Evolutionary conservation across 2,113 vertebrate genomes (phyloP).

Genomic region (Acanthisitta chloris): DNA sequence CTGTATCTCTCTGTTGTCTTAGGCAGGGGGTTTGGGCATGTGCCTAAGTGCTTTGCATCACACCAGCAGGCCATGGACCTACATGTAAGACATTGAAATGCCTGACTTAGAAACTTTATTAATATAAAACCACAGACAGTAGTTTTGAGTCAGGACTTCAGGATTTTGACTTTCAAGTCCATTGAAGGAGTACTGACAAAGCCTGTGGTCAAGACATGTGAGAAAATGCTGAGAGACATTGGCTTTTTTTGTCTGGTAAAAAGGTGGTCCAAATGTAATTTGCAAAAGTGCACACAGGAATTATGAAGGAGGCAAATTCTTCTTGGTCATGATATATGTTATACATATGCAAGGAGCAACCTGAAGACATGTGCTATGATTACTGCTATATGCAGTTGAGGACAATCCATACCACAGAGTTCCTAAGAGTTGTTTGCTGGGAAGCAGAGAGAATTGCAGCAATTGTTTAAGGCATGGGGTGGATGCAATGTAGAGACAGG

Average conservation of each 20-base stretch:
- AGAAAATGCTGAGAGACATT: background rate
- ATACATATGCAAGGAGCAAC: background rate
- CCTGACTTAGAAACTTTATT: background rate
- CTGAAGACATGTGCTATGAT: background rate
- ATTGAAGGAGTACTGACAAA: background rate
- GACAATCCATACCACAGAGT: background rate
- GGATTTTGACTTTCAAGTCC: background rate
- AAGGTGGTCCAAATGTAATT: background rate
- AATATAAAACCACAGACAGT: background rate
- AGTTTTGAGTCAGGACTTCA: background rate
- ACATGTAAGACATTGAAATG: background rate
- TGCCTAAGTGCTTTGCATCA: background rate
- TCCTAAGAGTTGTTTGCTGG: background rate
- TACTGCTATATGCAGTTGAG: too few species aligned
- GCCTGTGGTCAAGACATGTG: fast-evolving
- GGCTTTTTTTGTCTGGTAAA: background rate
- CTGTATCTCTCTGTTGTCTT: background rate
- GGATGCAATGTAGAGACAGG: background rate
- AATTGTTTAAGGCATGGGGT: background rate
- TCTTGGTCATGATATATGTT: background rate
- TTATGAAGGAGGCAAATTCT: background rate
- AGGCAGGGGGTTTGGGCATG: background rate
- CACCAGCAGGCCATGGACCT: background rate
- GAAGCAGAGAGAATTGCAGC: background rate
- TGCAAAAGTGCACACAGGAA: fast-evolving